Base-by-base conservation (phyloP, 2,888 invertebrate species). In the Leucophenga maculata region DNA sequence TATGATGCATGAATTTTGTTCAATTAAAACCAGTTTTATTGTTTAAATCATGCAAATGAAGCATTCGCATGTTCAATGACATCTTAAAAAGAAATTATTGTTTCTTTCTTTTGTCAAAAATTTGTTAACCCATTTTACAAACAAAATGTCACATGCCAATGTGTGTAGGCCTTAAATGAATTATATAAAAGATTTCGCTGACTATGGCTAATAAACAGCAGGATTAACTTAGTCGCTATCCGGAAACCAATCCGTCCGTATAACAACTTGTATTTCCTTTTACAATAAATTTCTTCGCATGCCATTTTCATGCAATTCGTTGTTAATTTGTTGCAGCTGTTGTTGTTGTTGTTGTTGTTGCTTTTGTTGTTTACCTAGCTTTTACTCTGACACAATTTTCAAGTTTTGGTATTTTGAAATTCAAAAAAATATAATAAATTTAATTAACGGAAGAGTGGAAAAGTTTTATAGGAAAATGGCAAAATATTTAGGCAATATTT, bases 361-460 rank as follows among this genome's bases (percentile, higher is more conserved):
- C n/a, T n/a, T n/a, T n/a, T n/a, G n/a, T n/a, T n/a, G n/a, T n/a
- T n/a, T n/a, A n/a, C n/a, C n/a, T n/a, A n/a, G n/a, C 6, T 32
- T 50, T 52, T 50, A 13, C 72, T 78, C 77, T 80, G 81, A 81
- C 80, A 80, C 80, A 81, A 79, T 80, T 80, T 79, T 74, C 74
- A 80, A 78, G 77, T 80, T 79, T 32, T 60, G 59, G 39, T 60
- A n/a, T 60, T 31, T 31, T 39, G 3, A 55, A 14, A 55, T 55
- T 44, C 18, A n/a, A 32, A 39, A 14, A 9, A 39, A 3, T 32
- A 32, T 44, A 66, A 46, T 57, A 80, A 80, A 79, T 81, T 81
- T 73, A 77, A 76, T 79, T 80, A 80, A 79, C 79, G 80, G 82
- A 80, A 80, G 75, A 78, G 74, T 73, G 78, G 76, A 79, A 79